Evolutionary conservation across 2,113 vertebrate genomes (phyloP), one percentile per base, ranked within the genome.

Genomic region (Octodon degus): DNA sequence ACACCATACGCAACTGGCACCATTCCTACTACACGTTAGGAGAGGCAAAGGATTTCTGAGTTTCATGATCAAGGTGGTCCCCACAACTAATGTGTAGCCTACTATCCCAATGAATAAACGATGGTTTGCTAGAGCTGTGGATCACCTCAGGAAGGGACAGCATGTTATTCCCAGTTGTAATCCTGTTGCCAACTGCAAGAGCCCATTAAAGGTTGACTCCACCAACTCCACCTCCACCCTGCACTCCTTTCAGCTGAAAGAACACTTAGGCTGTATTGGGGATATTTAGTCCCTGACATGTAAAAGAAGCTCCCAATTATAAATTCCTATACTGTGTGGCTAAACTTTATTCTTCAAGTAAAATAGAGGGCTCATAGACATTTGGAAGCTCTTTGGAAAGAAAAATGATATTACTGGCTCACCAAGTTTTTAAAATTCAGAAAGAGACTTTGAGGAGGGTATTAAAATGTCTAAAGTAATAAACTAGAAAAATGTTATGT

Each of bases 261-360:
- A 94, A 91, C 83, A 92, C 37, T 80, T 30, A 40, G 40, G 20
- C 90, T 50, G 70, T 79, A 81, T 27, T 53, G 83, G n/a, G 43
- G 25, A 47, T 50, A 22, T 43, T 86, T 16, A 68, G 58, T 89
- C 7, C 32, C 37, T 90, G 22, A 4, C 77, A 2, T 24, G 77
- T 50, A 70, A 84, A 55, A 84, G n/a, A 85, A 25, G 25, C 20
- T 24, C 37, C 68, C 67, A 80, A 74, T 85, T 84, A 82, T 79
- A 94, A 93, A 95, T 79, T 80, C 9, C 34, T 62, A 47, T 43
- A 65, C 34, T 37, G 20, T 22, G n/a, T 86, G 86, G 62, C 55
- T 94, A 82, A 67, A 65, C 27, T 68, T 47, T 86, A 93, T 83
- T 93, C 92, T 95, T 88, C 25, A 74, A 30, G 86, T 81, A 89